Percentiles rank a stretch among this genome's conserved stretches.
These are phyloP conservation scores for Scaptomyza graminum DNA, from an alignment of 1,140 invertebrate genomes.

Conservation along the genomic window DNA sequence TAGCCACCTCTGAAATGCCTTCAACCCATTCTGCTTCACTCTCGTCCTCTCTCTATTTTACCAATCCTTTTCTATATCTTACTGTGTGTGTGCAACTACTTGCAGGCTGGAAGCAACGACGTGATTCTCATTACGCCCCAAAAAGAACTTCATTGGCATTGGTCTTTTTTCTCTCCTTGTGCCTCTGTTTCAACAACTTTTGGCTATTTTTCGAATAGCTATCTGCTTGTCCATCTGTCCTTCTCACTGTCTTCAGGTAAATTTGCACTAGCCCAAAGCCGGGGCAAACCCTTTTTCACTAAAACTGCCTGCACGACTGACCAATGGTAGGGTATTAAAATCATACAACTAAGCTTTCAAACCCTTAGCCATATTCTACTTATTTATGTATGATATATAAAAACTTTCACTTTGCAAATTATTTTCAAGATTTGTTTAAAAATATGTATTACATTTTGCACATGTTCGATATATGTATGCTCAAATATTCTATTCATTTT, in stretches of 20 bases:
- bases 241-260: constrained; percentile 64
- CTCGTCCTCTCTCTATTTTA: background rate
- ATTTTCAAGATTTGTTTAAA: background rate
- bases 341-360: background rate
- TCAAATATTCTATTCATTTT: too few relatives aligned
- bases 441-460: too few relatives aligned
- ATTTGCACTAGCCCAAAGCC: constrained; percentile 64
- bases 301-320: background rate
- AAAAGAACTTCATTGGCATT: constrained; percentile 52
- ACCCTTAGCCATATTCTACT: too few relatives aligned
- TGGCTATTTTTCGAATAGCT: constrained; percentile 60
- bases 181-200: constrained; percentile 45
- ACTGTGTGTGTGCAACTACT: background rate
- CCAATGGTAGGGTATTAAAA: background rate
- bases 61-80: background rate
- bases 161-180: constrained; percentile 10
- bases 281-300: constrained; percentile 39
- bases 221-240: constrained; percentile 40
- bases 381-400: background rate
- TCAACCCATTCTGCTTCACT: background rate
- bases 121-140: constrained; percentile 42
- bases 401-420: background rate
- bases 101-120: constrained; percentile 9
- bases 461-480: too few relatives aligned
- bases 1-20: constrained; percentile 46